Evolutionary conservation across 2,113 vertebrate species (phyloP).

Genomic region (Peromyscus leucopus): DNA sequence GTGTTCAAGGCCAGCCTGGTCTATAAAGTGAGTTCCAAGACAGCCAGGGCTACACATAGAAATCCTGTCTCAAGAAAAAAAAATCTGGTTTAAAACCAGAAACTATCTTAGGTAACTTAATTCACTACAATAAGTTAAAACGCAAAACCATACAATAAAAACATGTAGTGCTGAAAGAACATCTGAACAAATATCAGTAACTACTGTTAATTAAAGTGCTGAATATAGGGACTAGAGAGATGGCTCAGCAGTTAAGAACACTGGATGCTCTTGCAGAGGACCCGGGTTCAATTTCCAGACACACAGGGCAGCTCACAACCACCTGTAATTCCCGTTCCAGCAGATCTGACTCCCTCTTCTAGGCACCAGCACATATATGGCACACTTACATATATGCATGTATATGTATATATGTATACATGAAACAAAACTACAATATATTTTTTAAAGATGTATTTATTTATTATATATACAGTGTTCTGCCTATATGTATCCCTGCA

Average conservation of each 20-base stretch:
- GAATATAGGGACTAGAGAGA: neutral
- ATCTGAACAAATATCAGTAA: neutral
- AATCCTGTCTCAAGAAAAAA: neutral
- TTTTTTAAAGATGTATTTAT: neutral
- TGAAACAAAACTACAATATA: neutral
- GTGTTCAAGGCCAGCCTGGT: neutral
- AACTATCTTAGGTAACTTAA: neutral
- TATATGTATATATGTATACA: neutral
- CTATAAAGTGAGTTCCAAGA: neutral
- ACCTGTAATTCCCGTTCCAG: neutral
- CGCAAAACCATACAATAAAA: constrained; percentile 20
- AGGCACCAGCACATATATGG: neutral
- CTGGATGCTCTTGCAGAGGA: neutral
- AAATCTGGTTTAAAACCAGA: neutral
- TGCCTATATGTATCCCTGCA: too few relatives aligned
- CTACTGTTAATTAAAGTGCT: neutral
- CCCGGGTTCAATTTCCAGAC: neutral
- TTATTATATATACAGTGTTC: too few relatives aligned
- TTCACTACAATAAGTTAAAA: constrained; percentile 21
- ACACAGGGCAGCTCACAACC: neutral
- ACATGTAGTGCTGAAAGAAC: neutral
- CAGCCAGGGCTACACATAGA: neutral
- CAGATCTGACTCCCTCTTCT: neutral
- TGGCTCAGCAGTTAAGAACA: neutral
- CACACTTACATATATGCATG: neutral